Percentiles rank a stretch among this genome's conserved stretches.
Evolutionary conservation across 2,113 vertebrate genomes (phyloP).

Genomic region (Clarias magur): DNA sequence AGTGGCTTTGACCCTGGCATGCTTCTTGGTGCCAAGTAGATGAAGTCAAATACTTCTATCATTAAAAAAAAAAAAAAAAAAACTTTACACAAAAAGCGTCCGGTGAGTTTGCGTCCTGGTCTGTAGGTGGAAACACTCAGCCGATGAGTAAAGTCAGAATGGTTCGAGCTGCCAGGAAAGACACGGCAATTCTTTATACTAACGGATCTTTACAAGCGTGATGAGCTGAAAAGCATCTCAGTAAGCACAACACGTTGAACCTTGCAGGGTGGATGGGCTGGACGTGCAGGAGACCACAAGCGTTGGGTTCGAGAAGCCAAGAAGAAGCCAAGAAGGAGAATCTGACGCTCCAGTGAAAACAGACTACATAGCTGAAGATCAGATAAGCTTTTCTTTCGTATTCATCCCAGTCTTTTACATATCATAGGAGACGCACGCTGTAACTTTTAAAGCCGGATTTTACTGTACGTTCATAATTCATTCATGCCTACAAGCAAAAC

Average conservation of each 20-base stretch:
- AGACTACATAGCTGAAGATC: neutral
- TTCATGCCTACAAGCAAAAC: neutral
- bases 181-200: neutral
- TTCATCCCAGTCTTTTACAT: neutral
- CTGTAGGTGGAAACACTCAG: neutral
- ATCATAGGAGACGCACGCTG: neutral
- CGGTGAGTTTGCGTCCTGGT: neutral
- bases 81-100: neutral
- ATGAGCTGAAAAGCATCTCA: neutral
- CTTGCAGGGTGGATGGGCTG: neutral
- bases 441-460: neutral
- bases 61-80: neutral
- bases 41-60: too few relatives aligned
- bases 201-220: neutral
- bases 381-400: neutral
- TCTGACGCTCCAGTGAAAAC: neutral
- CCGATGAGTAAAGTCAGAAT: neutral
- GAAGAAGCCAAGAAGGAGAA: neutral
- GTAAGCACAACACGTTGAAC: neutral
- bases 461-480: neutral
- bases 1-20: neutral
- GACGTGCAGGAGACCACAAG: neutral
- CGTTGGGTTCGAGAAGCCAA: neutral
- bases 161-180: neutral
- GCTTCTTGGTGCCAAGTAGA: neutral